Percentiles rank a stretch among this genome's conserved stretches.
Evolutionary conservation across 2,797 vertebrate genomes (phyloP).

Genomic region (Phoebastria nigripes): DNA sequence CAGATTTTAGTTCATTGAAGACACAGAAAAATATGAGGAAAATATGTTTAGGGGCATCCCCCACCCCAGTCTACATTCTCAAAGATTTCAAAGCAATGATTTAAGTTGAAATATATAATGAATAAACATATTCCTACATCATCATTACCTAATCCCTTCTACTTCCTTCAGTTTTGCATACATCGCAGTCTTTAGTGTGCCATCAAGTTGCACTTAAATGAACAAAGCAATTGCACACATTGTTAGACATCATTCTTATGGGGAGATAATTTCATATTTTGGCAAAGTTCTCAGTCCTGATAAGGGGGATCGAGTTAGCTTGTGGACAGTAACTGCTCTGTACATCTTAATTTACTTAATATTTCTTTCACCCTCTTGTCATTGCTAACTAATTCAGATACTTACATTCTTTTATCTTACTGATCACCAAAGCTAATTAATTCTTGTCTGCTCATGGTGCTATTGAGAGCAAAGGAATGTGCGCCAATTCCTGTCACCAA

Average conservation of each 20-base stretch:
- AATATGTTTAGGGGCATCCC: not conserved
- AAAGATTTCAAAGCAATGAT: not conserved
- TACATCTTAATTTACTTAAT: conserved; percentile 30
- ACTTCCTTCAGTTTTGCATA: not conserved
- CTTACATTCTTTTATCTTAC: conserved; percentile 61
- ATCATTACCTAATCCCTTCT: not conserved
- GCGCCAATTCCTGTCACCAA: conserved; percentile 59
- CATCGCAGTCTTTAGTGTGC: not conserved
- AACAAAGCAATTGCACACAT: not conserved
- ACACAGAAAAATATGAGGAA: not conserved
- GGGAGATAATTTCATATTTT: not conserved
- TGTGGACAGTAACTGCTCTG: not conserved
- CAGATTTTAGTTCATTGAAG: not conserved
- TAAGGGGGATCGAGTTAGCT: not conserved
- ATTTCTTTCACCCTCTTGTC: conserved; percentile 43
- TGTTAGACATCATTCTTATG: not conserved
- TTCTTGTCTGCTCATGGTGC: conserved; percentile 63
- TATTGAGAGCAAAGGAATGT: conserved; percentile 63
- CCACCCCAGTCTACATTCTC: not conserved
- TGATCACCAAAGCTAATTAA: conserved; percentile 77
- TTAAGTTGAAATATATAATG: not conserved
- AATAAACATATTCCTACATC: not conserved
- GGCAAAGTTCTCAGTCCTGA: not conserved
- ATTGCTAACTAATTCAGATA: conserved; percentile 48
- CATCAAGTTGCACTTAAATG: not conserved